Base-by-base conservation (phyloP, 2,888 invertebrate genomes). In the Xylocampa areola region DNA sequence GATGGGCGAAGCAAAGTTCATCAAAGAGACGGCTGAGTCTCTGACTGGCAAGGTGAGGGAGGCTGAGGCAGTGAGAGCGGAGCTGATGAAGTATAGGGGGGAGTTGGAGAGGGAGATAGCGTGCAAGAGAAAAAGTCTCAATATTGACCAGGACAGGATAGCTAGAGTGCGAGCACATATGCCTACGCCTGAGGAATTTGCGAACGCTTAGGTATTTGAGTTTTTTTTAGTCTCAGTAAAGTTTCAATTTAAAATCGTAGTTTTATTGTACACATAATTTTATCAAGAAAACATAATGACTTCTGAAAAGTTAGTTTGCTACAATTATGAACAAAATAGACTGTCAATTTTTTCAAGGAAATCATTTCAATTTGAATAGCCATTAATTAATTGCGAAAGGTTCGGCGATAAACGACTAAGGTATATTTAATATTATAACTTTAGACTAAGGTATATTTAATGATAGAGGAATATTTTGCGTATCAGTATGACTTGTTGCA, bases 41-140 rank as follows among this genome's bases (percentile, higher is more conserved):
- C 89, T 97, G 73, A 87, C 91, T 13, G 93, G 94, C 5, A 95
- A 96, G 77, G 80, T 96, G 43, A 94, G 95, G 37, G 94, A 95
- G 53, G 96, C 97, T 0, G 96, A 97, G 72, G 87, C 87, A 0
- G 81, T 90, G 2, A 84, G 90, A 47, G 63, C 87, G 0, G 91
- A 95, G 61, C 87, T 96, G 35, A 94, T 96, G 78, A 95, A 95
- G 77, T 94, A 95, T 6, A 93, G 97, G 74, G 95, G 94, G n/a
- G 94, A 95, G 1, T 79, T 96, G 57, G 97, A 97, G 85, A 94
- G 95, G 49, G 96, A 97, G 73, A 96, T 96, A 68, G 95, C 96
- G 49, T 94, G 96, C 52, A 97, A 97, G 84, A 91, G 96, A 62
- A 96, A 96, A 85, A 95, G 96, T 53, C 81, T 97, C 21, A 95